Evolutionary conservation across 1,140 invertebrate species (phyloP), one percentile per base, ranked within the genome.

Genomic region (Drosophila littoralis): DNA sequence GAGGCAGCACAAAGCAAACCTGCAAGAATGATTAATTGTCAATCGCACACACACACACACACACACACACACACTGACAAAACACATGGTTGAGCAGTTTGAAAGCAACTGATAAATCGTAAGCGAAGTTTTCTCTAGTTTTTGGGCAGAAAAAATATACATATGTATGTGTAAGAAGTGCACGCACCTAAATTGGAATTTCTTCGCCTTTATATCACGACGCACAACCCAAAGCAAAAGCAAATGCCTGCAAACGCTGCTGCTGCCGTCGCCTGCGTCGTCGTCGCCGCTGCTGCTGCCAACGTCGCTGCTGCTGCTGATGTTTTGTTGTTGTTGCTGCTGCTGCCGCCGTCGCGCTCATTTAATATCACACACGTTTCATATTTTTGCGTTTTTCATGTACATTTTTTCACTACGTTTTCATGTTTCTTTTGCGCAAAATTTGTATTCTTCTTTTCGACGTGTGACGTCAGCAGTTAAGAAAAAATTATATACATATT

Each of bases 361-460:
- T 80, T 81, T 79, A 79, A 89, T 89, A 89, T 88, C 84, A 88
- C 84, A 88, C 84, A 88, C 84, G 83, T 86, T 86, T 86, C 79
- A 89, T 84, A 80, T 80, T 69, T 74, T 79, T 81, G 73, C 83
- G 66, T 66, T 61, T 82, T 74, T 74, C 60, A 65, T 72, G 32
- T 66, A 60, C 35, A 65, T 59, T 64, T 65, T 40, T 57, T 46
- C 64, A 68, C 63, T 70, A 72, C 67, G 57, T 70, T 64, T 63
- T 58, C 32, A 51, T 35, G 28, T 66, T 70, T 42, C 43, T 64
- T 80, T 76, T 73, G 64, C 60, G 48, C 57, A 63, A 61, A 69
- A 42, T 63, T 52, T 52, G 50, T 45, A 15, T 51, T 40, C 43
- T 73, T n/a, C 48, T 15, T 48, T 60, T 45, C 36, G 59, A 46